phyloP scores from a whole-genome alignment of 2,797 vertebrate genomes.

The Ctenopoma kingsleyae region DNA sequence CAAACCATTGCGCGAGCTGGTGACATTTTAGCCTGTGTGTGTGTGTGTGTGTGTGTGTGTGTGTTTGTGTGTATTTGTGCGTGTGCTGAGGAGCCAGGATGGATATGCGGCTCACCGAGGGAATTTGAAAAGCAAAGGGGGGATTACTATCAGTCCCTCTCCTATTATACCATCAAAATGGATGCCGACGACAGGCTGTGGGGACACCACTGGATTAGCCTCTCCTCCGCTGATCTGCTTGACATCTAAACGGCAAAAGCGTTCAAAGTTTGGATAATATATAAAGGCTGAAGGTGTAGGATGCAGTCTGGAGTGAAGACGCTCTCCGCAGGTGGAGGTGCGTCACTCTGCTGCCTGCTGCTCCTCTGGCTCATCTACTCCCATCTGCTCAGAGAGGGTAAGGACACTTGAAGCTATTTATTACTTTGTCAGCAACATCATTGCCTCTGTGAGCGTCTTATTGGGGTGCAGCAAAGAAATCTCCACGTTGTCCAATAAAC shows the following conservation, averaged over 20 bases:
- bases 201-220: constrained; percentile 75
- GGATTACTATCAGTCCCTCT: constrained; percentile 69
- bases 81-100: constrained; percentile 45
- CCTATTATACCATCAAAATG: constrained; percentile 77
- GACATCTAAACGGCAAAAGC: constrained; percentile 60
- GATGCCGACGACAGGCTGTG: constrained; percentile 78
- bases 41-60: constrained; percentile 7
- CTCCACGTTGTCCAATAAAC: constrained; percentile 25
- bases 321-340: constrained; percentile 88
- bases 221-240: constrained; percentile 54
- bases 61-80: background rate
- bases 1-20: constrained; percentile 57
- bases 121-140: constrained; percentile 68
- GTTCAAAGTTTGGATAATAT: constrained; percentile 78
- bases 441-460: constrained; percentile 39
- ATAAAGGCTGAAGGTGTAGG: constrained; percentile 63
- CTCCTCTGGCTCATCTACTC: constrained; percentile 90
- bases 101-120: constrained; percentile 67
- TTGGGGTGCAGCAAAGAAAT: constrained; percentile 46
- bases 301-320: constrained; percentile 89
- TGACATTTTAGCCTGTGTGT: constrained; percentile 46
- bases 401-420: constrained; percentile 62
- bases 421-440: constrained; percentile 50
- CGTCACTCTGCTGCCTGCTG: constrained; percentile 89
- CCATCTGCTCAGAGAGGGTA: constrained; percentile 89